Evolutionary conservation across 2,888 invertebrate species (phyloP).

Genomic region (Lomographa bimaculata): DNA sequence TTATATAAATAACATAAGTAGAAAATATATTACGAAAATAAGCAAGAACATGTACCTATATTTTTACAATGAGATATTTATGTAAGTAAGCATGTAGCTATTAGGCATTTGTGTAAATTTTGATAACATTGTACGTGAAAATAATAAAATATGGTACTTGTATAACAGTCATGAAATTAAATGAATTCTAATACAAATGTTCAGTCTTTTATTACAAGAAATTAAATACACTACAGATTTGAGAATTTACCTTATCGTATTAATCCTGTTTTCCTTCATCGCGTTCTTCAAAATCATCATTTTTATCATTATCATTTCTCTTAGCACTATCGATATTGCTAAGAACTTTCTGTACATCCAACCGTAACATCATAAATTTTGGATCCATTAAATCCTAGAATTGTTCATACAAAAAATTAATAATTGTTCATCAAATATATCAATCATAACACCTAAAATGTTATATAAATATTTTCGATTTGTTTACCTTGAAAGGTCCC

Average conservation of each 20-base stretch:
- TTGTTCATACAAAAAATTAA: no score
- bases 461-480: no score
- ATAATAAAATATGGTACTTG: conserved; percentile 50
- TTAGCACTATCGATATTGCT: conserved; percentile 62
- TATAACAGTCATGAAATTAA: conserved; percentile 69
- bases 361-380: conserved; percentile 74
- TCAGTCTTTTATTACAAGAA: conserved; percentile 67
- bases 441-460: neutral
- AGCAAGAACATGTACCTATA: conserved; percentile 68
- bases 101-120: conserved; percentile 77
- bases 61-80: conserved; percentile 77
- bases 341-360: conserved; percentile 74
- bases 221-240: conserved; percentile 1
- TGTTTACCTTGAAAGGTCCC: conserved; percentile 53
- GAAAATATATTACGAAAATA: conserved; percentile 49
- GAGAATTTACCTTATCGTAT: conserved; percentile 1
- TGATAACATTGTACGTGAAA: conserved; percentile 65
- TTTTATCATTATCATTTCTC: conserved; percentile 42
- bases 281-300: conserved; percentile 33
- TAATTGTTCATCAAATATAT: neutral
- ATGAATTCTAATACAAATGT: conserved; percentile 62
- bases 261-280: conserved; percentile 19
- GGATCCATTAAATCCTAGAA: conserved; percentile 77
- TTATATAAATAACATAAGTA: conserved; percentile 30
- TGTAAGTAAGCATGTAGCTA: conserved; percentile 57